phyloP scores from a whole-genome alignment of 2,888 invertebrate species.

The Folsomia candida region DNA sequence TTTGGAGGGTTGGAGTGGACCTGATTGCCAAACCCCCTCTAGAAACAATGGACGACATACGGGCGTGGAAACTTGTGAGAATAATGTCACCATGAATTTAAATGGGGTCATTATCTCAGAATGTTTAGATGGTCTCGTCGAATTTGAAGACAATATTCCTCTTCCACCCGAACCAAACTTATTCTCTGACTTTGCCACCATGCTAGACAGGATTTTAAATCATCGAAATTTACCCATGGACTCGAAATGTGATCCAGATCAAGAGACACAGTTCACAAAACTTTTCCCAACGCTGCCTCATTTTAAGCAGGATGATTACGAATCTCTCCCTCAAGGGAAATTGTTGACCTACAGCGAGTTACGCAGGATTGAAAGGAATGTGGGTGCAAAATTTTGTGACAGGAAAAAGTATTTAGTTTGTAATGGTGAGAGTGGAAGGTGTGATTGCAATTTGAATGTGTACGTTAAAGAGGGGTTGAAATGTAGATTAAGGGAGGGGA shows the following conservation, averaged over 20 bases:
- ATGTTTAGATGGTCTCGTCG: no score
- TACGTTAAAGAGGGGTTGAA: constrained; percentile 19
- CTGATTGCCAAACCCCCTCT: background rate
- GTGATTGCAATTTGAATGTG: constrained; percentile 12
- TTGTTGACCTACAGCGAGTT: background rate
- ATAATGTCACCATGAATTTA: no score
- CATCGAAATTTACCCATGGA: constrained; percentile 3
- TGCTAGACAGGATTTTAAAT: no score
- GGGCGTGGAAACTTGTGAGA: no score
- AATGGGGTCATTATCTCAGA: no score
- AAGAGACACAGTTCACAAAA: constrained; percentile 7
- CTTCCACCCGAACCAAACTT: no score
- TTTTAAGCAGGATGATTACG: background rate
- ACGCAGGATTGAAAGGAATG: constrained; percentile 15
- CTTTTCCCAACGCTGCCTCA: constrained; percentile 17
- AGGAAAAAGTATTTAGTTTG: constrained; percentile 16
- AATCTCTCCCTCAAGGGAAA: background rate
- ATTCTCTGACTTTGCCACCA: no score
- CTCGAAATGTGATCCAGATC: background rate
- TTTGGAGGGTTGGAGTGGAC: background rate
- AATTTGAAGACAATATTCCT: no score
- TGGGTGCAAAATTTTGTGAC: constrained; percentile 16
- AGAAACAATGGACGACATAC: no score
- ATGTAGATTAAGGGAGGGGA: constrained; percentile 18
- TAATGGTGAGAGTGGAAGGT: background rate